These are phyloP conservation scores for Eilema sororculum DNA, from an alignment of 2,888 invertebrate species.

Conservation along the genomic window DNA sequence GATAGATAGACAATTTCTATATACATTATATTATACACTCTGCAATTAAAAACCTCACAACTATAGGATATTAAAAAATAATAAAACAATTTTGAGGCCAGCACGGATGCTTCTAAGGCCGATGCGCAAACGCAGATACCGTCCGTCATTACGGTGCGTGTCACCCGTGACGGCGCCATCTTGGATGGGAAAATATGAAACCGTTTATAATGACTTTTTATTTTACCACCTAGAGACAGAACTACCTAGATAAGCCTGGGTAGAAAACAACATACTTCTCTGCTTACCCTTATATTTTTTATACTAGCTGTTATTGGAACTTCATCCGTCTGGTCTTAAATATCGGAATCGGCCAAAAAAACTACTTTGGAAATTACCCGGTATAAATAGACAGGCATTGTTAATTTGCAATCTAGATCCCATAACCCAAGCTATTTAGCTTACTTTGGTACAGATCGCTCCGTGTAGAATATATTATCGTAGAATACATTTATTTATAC, in stretches of 20 bases:
- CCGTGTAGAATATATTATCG: no score
- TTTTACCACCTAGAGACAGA: conserved; percentile 24
- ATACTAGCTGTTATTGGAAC: background rate
- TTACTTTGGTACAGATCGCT: no score
- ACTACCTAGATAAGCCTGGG: background rate
- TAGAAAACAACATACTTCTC: background rate
- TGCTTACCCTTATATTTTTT: background rate
- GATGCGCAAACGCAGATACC: conserved; percentile 79
- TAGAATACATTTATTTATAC: no score
- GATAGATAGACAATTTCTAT: no score
- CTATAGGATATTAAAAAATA: conserved; percentile 46
- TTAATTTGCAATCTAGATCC: no score
- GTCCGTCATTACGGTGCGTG: conserved; percentile 77
- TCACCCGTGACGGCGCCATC: conserved; percentile 82
- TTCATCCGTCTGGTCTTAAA: no score
- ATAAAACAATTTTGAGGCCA: conserved; percentile 54
- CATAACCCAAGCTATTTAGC: no score
- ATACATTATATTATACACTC: background rate
- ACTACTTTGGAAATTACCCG: no score
- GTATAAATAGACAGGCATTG: no score
- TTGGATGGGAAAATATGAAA: conserved; percentile 76
- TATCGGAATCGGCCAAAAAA: no score
- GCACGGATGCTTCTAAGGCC: conserved; percentile 80
- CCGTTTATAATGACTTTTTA: conserved; percentile 28
- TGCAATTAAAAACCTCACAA: background rate